Percentiles rank a stretch among this genome's conserved stretches.
phyloP scores from a whole-genome alignment of 2,113 vertebrate species.

The Hemicordylus capensis region DNA sequence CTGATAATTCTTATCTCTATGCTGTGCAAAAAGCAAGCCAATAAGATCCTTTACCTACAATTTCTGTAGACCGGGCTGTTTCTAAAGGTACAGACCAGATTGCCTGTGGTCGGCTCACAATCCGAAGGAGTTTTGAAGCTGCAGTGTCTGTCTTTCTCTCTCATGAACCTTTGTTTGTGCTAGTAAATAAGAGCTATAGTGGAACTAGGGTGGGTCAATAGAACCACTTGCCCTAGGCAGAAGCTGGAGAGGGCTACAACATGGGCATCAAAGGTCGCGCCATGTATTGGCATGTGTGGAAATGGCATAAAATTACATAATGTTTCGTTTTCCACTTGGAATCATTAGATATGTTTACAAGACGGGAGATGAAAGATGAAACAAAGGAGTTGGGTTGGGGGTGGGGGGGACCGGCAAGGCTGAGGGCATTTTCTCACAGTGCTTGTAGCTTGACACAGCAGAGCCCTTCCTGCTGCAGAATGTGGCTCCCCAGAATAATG shows the following conservation, averaged over 20 bases:
- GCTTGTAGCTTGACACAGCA: neutral
- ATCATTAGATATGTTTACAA: neutral
- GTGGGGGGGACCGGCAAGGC: neutral
- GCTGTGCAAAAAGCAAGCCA: too few relatives aligned
- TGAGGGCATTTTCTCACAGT: neutral
- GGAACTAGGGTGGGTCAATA: neutral
- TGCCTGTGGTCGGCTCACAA: too few relatives aligned
- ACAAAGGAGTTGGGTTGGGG: too few relatives aligned
- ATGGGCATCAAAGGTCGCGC: neutral
- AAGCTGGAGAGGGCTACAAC: neutral
- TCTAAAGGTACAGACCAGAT: neutral
- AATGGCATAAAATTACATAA: neutral
- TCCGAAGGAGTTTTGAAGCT: too few relatives aligned
- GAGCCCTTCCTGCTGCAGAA: neutral
- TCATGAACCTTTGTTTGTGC: neutral
- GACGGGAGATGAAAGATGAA: neutral
- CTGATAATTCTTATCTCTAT: neutral
- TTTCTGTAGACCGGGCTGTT: neutral
- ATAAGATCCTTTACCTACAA: too few relatives aligned
- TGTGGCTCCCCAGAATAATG: neutral
- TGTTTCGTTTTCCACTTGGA: neutral
- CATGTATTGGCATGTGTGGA: neutral
- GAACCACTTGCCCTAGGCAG: neutral
- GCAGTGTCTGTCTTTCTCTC: neutral
- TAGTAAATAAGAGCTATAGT: neutral